Conservation (phyloP, 2,888 invertebrate species). For the Epinotia nisella region DNA sequence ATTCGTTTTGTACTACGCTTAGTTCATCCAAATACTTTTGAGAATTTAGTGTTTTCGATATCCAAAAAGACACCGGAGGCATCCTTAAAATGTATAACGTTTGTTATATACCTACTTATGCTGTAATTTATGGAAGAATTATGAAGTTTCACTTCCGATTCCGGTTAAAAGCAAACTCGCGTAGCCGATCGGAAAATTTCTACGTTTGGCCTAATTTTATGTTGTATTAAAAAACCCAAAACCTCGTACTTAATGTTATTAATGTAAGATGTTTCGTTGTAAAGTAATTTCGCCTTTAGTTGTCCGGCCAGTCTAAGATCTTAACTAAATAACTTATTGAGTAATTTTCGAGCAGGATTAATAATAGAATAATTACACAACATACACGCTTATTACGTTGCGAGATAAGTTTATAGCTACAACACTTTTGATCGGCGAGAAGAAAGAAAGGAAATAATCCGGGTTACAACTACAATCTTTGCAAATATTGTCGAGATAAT, state of each 20-base stretch:
- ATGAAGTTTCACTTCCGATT: constrained; percentile 58
- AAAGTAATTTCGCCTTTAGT: constrained; percentile 30
- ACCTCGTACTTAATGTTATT: constrained; percentile 52
- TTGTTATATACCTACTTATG: neutral
- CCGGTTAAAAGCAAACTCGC: constrained; percentile 50
- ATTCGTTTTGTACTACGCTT: neutral
- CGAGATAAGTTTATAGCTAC: constrained; percentile 61
- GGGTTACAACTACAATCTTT: too few species aligned
- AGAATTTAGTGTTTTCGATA: neutral
- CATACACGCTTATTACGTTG: constrained; percentile 76
- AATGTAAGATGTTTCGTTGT: constrained; percentile 53
- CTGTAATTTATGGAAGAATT: neutral
- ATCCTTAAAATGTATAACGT: neutral
- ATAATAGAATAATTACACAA: constrained; percentile 75
- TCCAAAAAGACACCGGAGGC: too few species aligned
- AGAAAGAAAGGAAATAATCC: neutral
- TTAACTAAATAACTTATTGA: constrained; percentile 58
- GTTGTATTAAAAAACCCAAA: constrained; percentile 55
- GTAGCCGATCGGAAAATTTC: constrained; percentile 50
- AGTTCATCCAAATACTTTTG: neutral
- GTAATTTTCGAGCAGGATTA: constrained; percentile 62
- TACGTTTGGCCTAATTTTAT: constrained; percentile 66
- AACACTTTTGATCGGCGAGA: constrained; percentile 51
- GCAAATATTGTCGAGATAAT: too few species aligned
- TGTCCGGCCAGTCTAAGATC: constrained; percentile 70